Conservation (phyloP, 23 tunicate genomes). For the Styela clava region DNA sequence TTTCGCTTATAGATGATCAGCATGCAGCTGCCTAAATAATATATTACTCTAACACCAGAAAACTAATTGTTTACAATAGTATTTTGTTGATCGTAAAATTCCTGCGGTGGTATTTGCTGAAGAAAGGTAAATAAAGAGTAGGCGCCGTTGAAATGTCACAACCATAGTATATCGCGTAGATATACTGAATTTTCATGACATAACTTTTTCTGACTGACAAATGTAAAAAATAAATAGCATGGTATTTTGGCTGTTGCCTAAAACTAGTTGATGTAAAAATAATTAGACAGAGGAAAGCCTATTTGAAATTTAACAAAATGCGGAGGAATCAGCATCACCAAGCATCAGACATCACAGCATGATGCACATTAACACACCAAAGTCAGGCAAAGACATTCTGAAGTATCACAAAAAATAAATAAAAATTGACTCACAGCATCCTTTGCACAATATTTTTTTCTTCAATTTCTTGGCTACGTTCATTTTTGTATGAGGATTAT, state of each 20-base stretch:
- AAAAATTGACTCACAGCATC: slow-evolving; percentile 13
- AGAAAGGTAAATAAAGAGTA: neutral
- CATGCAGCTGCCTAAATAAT: too few species aligned
- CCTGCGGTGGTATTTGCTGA: neutral
- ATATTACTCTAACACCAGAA: neutral
- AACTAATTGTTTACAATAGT: neutral
- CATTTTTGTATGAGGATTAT: slow-evolving; percentile 24
- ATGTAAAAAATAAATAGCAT: too few species aligned
- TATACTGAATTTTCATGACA: too few species aligned
- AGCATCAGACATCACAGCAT: neutral
- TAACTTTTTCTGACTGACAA: too few species aligned
- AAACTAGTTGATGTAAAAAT: too few species aligned
- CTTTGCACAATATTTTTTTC: slow-evolving; percentile 12
- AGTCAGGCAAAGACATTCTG: neutral
- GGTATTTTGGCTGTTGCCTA: too few species aligned
- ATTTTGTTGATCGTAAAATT: neutral
- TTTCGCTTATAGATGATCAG: too few species aligned
- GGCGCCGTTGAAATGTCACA: too few species aligned
- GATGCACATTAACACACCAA: neutral
- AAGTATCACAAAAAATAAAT: neutral
- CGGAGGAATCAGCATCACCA: too few species aligned
- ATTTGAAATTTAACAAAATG: too few species aligned
- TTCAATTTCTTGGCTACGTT: slow-evolving; percentile 13
- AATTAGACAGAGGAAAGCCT: too few species aligned
- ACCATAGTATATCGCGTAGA: too few species aligned